These are phyloP conservation scores for Troilus luridus DNA, from an alignment of 2,888 invertebrate species.

Conservation along the genomic window DNA sequence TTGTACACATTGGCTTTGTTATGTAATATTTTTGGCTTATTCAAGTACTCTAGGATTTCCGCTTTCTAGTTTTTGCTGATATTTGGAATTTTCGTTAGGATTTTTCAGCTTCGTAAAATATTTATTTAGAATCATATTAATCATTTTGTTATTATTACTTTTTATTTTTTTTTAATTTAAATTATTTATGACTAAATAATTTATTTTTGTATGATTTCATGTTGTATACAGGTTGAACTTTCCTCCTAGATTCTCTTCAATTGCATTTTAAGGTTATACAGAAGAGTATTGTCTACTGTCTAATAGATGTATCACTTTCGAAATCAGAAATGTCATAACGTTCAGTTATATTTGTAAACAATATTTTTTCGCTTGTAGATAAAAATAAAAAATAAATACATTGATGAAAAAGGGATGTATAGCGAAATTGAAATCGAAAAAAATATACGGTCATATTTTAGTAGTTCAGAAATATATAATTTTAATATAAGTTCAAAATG, in stretches of 20 bases:
- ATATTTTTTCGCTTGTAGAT: no score
- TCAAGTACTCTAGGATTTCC: neutral
- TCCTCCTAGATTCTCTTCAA: neutral
- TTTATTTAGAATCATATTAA: neutral
- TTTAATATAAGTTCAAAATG: no score
- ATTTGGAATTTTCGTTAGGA: conserved; percentile 10
- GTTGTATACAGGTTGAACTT: conserved; percentile 9
- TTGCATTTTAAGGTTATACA: neutral
- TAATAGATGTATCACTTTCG: neutral
- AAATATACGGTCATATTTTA: no score
- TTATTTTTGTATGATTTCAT: neutral
- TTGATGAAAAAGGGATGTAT: no score
- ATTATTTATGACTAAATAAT: neutral
- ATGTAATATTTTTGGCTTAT: neutral
- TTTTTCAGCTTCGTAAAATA: neutral
- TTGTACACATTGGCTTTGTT: conserved; percentile 26
- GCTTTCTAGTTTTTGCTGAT: conserved; percentile 4
- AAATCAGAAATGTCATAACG: neutral
- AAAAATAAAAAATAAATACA: no score
- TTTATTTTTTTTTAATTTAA: neutral
- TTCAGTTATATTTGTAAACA: neutral
- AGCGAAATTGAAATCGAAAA: no score
- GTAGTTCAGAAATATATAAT: no score
- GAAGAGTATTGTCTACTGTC: conserved; percentile 15
- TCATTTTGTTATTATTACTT: neutral